A percentile compares a stretch with the other conserved stretches of the same genome.
Evolutionary conservation across 2,888 invertebrate genomes (phyloP).

Genomic region (Sarcophaga rosellei): DNA sequence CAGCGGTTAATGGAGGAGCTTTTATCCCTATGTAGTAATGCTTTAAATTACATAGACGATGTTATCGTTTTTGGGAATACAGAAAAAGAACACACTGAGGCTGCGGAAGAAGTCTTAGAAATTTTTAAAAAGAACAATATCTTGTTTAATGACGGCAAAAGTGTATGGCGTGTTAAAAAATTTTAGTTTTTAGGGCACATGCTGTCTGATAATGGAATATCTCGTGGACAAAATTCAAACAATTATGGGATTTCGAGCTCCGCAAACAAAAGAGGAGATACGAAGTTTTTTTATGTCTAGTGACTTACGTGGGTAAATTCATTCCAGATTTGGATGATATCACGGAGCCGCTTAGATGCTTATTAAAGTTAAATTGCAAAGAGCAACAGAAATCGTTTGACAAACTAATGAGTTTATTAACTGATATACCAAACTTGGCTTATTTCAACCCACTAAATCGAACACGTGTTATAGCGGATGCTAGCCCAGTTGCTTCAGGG

Average conservation of each 20-base stretch:
- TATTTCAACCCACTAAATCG: constrained; percentile 48
- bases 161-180: background rate
- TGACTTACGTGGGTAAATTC: background rate
- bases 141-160: no score
- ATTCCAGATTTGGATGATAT: constrained; percentile 59
- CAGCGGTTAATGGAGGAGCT: no score
- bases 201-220: constrained; percentile 56
- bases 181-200: constrained; percentile 38
- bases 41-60: background rate
- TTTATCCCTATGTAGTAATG: no score
- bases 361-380: background rate
- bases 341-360: constrained; percentile 55
- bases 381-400: background rate
- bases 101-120: no score
- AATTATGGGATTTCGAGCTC: no score
- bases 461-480: constrained; percentile 76
- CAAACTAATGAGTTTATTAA: constrained; percentile 23
- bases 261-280: constrained; percentile 27
- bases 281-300: constrained; percentile 59
- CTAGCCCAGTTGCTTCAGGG: constrained; percentile 70
- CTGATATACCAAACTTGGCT: constrained; percentile 46
- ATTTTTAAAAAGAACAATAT: no score
- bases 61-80: no score
- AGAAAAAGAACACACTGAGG: no score
- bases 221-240: constrained; percentile 59